These are phyloP conservation scores for Nannoperca obscura DNA, from an alignment of 2,797 vertebrate species.

Conservation along the genomic window DNA sequence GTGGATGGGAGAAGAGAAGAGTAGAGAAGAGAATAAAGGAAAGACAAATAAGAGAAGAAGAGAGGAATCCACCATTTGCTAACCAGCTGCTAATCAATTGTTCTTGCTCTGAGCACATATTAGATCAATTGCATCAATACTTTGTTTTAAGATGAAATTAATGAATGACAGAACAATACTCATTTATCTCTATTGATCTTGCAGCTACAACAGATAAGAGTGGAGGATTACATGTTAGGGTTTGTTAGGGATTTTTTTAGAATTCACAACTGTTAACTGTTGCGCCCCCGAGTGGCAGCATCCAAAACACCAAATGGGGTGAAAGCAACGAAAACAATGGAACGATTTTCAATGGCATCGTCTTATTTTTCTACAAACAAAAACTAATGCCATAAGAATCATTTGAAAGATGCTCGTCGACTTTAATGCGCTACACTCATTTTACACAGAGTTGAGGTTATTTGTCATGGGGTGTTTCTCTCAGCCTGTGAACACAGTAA, in stretches of 20 bases:
- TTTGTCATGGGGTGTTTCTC: too few relatives aligned
- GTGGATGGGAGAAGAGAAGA: not conserved
- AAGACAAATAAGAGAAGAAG: not conserved
- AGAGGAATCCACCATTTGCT: constrained; percentile 22
- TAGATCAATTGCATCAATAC: constrained; percentile 38
- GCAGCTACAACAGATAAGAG: not conserved
- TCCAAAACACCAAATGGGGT: not conserved
- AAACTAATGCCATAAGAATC: not conserved
- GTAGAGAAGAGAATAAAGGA: not conserved
- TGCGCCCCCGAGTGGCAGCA: not conserved
- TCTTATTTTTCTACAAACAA: not conserved
- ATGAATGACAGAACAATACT: not conserved
- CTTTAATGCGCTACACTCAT: not conserved
- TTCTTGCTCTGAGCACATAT: not conserved
- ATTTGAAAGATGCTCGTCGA: not conserved
- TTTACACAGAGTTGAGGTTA: not conserved
- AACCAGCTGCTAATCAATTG: constrained; percentile 44
- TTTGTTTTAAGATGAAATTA: constrained; percentile 3
- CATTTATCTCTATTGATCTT: constrained; percentile 18
- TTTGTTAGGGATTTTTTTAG: not conserved
- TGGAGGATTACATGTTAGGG: not conserved
- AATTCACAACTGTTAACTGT: not conserved
- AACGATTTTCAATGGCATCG: not conserved
- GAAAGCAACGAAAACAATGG: not conserved
- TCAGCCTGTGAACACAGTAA: too few relatives aligned